Percentiles rank a stretch among this genome's conserved stretches.
Conservation (phyloP, 2,113 vertebrate genomes). For the Ondatra zibethicus region DNA sequence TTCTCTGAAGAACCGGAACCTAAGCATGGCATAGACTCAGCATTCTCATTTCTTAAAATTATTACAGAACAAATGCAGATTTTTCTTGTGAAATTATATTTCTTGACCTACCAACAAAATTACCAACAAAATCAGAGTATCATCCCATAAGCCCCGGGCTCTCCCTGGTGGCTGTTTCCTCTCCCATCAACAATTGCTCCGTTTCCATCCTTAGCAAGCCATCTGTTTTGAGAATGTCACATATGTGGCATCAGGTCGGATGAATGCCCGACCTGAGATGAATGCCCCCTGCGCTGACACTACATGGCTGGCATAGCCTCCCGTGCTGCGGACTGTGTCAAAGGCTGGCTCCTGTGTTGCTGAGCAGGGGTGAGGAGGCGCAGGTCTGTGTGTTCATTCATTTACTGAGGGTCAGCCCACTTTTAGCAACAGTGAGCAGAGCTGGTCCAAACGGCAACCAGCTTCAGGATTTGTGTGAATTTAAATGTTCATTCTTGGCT, state of each 20-base stretch:
- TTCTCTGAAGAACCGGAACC: constrained; percentile 14
- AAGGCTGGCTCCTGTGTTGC: not conserved
- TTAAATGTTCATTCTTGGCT: not conserved
- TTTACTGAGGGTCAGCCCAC: not conserved
- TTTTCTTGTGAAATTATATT: not conserved
- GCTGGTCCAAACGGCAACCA: not conserved
- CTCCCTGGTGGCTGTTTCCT: not conserved
- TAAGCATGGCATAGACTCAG: not conserved
- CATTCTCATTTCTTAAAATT: not conserved
- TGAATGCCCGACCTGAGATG: not conserved
- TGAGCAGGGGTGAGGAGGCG: too few relatives aligned
- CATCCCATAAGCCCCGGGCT: not conserved
- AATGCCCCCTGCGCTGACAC: not conserved
- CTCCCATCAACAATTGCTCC: not conserved
- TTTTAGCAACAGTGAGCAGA: not conserved
- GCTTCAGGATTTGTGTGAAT: not conserved
- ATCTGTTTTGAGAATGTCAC: not conserved
- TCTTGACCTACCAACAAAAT: not conserved
- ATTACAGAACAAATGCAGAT: not conserved
- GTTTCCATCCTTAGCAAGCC: not conserved
- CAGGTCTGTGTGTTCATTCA: not conserved
- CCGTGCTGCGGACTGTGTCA: not conserved
- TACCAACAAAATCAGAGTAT: not conserved
- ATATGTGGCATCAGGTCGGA: not conserved
- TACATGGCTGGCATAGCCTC: too few relatives aligned